Conservation (phyloP, 37 sponge, comb jelly and placozoan species). For the Ianthella basta region DNA sequence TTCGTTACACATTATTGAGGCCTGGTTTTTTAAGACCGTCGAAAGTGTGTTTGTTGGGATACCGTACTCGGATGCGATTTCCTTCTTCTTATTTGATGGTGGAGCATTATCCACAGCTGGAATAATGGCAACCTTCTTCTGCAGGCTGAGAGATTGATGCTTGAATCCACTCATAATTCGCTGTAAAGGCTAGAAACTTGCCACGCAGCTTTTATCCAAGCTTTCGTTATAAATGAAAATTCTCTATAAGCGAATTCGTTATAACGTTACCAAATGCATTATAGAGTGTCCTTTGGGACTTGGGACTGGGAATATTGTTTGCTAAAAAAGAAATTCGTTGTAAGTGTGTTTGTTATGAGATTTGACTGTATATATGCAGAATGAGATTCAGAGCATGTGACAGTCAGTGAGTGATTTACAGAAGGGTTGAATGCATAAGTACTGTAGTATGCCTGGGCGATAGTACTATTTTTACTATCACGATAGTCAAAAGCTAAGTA, state of each 20-base stretch:
- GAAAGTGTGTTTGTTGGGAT: slow-evolving; percentile 25
- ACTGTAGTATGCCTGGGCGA: no score
- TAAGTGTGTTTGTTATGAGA: slow-evolving; percentile 27
- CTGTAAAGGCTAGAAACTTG: not conserved
- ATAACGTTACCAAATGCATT: slow-evolving; percentile 4
- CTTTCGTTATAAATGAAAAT: slow-evolving; percentile 27
- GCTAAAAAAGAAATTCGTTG: slow-evolving; percentile 1
- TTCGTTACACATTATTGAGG: not conserved
- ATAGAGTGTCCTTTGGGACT: slow-evolving; percentile 20
- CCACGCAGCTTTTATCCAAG: not conserved
- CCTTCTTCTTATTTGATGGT: not conserved
- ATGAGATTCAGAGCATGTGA: no score
- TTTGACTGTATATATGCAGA: slow-evolving; percentile 6
- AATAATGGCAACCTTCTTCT: not conserved
- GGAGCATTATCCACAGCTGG: slow-evolving; percentile 1
- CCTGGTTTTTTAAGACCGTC: slow-evolving; percentile 24
- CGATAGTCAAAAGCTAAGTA: no score
- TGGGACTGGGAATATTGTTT: not conserved
- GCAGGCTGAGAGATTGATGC: slow-evolving; percentile 1
- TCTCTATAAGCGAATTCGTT: slow-evolving; percentile 23
- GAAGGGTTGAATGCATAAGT: no score
- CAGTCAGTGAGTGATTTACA: no score
- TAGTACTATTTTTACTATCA: no score
- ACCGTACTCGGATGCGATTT: not conserved
- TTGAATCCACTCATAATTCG: slow-evolving; percentile 34